Evolutionary conservation across 2,888 invertebrate species (phyloP).

Genomic region (Drosophila crucigera): DNA sequence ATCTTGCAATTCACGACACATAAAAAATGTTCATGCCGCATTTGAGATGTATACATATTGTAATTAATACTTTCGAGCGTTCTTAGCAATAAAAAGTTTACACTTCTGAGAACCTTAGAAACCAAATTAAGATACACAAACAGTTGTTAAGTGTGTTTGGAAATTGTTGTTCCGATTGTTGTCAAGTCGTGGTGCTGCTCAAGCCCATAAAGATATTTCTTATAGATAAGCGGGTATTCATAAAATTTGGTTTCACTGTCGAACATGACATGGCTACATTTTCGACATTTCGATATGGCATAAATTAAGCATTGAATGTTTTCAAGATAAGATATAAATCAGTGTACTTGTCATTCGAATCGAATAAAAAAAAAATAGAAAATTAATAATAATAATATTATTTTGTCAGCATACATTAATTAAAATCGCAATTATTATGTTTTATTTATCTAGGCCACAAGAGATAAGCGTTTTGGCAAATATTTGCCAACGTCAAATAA

Average conservation of each 20-base stretch:
- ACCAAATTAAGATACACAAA: background rate
- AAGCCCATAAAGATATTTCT: constrained; percentile 37
- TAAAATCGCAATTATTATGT: background rate
- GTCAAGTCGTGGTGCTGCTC: constrained; percentile 1
- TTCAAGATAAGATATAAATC: constrained; percentile 28
- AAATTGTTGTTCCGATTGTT: constrained; percentile 3
- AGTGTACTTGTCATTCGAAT: constrained; percentile 7
- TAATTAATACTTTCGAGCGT: background rate
- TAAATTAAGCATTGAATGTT: constrained; percentile 39
- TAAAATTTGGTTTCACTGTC: background rate
- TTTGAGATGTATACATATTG: background rate
- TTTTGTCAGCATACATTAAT: background rate
- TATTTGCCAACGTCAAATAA: constrained; percentile 4
- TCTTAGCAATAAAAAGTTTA: background rate
- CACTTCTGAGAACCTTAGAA: background rate
- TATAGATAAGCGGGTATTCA: constrained; percentile 22
- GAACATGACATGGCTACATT: constrained; percentile 16
- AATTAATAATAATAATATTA: background rate
- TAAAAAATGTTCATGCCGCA: background rate
- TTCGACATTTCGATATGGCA: constrained; percentile 20
- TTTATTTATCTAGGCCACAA: background rate
- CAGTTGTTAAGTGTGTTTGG: background rate
- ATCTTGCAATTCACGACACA: background rate
- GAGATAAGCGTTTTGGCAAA: constrained; percentile 18
- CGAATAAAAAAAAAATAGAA: background rate